A percentile compares a stretch with the other conserved stretches of the same genome.
Conservation (phyloP, 2,113 vertebrate species). For the Myotis brandtii region DNA sequence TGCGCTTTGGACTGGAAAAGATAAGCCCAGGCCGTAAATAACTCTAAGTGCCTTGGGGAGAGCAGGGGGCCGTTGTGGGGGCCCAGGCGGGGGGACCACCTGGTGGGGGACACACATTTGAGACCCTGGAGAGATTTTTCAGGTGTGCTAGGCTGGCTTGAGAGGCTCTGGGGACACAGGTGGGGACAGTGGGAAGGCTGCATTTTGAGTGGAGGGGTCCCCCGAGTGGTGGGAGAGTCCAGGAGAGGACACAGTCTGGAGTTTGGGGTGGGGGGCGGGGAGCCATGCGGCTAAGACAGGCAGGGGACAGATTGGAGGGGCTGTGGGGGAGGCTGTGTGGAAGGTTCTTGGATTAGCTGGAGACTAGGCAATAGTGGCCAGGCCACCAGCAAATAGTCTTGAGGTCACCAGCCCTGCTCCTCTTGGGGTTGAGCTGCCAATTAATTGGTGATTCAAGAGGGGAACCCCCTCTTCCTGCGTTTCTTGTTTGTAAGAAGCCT, state of each 20-base stretch:
- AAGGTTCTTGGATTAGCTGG: slow-evolving; percentile 54
- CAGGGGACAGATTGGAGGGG: background rate
- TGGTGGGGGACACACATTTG: background rate
- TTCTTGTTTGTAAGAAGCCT: background rate
- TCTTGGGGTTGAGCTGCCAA: slow-evolving; percentile 37
- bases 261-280: background rate
- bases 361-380: background rate
- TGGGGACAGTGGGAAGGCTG: background rate
- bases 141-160: background rate
- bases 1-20: slow-evolving; percentile 57
- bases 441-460: slow-evolving; percentile 41
- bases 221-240: background rate
- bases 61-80: background rate
- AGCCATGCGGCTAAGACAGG: slow-evolving; percentile 42
- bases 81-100: background rate
- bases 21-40: slow-evolving; percentile 78
- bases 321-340: background rate
- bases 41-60: slow-evolving; percentile 55
- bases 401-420: slow-evolving; percentile 33
- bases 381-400: slow-evolving; percentile 45
- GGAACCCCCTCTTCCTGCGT: background rate
- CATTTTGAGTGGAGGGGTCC: background rate
- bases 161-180: background rate
- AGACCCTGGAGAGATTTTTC: background rate
- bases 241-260: background rate